Conservation (phyloP, 2,113 vertebrate genomes). For the Bagarius yarrelli region DNA sequence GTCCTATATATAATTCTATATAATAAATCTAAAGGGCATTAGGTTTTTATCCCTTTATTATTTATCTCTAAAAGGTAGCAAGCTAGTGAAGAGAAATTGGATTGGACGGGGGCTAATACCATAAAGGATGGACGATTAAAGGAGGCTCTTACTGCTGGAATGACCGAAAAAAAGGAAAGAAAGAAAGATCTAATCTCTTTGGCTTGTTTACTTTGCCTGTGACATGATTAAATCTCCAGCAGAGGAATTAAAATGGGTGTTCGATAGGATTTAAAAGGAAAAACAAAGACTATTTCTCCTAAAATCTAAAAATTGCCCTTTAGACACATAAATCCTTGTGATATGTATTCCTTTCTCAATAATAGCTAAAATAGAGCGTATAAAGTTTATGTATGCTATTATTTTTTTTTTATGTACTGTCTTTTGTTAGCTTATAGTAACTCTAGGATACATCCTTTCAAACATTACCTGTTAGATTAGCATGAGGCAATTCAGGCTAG, state of each 20-base stretch:
- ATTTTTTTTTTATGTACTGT: background rate
- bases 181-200: slow-evolving; percentile 68
- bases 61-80: slow-evolving; percentile 57
- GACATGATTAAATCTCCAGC: slow-evolving; percentile 67
- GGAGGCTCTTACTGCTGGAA: slow-evolving; percentile 10
- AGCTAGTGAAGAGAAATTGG: slow-evolving; percentile 62
- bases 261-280: slow-evolving; percentile 74
- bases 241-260: slow-evolving; percentile 74
- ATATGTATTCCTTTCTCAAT: slow-evolving; percentile 58
- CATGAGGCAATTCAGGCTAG: background rate
- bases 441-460: background rate
- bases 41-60: slow-evolving; percentile 58
- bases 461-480: background rate
- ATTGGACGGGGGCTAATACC: slow-evolving; percentile 60
- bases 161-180: slow-evolving; percentile 42
- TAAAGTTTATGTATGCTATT: background rate
- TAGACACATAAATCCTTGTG: slow-evolving; percentile 46
- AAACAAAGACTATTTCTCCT: slow-evolving; percentile 76
- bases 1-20: slow-evolving; percentile 62
- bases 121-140: slow-evolving; percentile 37
- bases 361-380: slow-evolving; percentile 59
- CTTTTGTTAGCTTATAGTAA: background rate
- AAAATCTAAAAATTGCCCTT: slow-evolving; percentile 61
- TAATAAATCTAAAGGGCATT: slow-evolving; percentile 69
- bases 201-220: slow-evolving; percentile 70